Percentiles rank a stretch among this genome's conserved stretches.
phyloP scores from a whole-genome alignment of 2,797 vertebrate species.

The Hipposideros larvatus region DNA sequence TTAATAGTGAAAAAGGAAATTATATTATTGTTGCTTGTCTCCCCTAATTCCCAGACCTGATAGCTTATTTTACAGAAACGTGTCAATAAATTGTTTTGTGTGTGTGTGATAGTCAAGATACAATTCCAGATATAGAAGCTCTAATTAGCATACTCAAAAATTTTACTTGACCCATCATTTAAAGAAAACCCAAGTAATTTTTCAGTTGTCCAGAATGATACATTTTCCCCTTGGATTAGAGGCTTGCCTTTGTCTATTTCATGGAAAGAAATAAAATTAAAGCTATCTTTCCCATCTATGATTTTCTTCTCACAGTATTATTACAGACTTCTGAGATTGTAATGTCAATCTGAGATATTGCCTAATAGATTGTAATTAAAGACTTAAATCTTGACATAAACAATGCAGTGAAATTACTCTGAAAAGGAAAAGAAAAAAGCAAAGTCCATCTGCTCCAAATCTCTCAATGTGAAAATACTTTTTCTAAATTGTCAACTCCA shows the following conservation, averaged over 20 bases:
- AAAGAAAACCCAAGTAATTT: constrained; percentile 30
- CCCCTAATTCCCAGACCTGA: neutral
- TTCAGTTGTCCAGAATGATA: neutral
- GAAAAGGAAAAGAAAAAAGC: constrained; percentile 32
- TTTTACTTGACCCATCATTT: constrained; percentile 40
- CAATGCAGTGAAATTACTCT: constrained; percentile 59
- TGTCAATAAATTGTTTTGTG: neutral
- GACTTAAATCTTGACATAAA: constrained; percentile 72
- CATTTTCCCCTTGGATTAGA: neutral
- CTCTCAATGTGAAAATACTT: constrained; percentile 69
- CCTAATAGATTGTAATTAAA: constrained; percentile 75
- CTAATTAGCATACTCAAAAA: constrained; percentile 39
- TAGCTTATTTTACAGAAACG: constrained; percentile 27
- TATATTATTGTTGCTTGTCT: neutral
- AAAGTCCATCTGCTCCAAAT: constrained; percentile 48
- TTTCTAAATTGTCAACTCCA: constrained; percentile 74
- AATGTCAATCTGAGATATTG: neutral
- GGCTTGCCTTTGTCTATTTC: constrained; percentile 34
- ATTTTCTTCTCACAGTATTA: constrained; percentile 25
- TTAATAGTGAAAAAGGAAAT: neutral
- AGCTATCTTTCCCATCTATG: neutral
- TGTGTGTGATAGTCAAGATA: neutral
- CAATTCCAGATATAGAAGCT: neutral
- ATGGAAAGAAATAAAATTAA: constrained; percentile 11
- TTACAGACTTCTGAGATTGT: constrained; percentile 32